Evolutionary conservation across 2,888 invertebrate species (phyloP).

Genomic region (Abrostola triplasia): DNA sequence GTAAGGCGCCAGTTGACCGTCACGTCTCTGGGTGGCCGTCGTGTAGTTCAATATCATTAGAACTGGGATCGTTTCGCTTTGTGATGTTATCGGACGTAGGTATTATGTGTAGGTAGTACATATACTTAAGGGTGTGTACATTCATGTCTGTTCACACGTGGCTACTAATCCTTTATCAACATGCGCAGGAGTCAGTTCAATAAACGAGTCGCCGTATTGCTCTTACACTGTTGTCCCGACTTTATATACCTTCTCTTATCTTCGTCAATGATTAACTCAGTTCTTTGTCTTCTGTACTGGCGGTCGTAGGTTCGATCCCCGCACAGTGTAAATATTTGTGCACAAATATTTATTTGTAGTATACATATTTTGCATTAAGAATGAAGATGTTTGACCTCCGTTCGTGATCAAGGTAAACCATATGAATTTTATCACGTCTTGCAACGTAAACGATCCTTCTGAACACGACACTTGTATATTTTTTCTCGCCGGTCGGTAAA

Average conservation of each 20-base stretch:
- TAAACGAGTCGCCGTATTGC: not conserved
- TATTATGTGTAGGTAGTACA: no score
- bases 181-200: not conserved
- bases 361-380: no score
- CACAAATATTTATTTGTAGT: no score
- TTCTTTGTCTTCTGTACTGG: no score
- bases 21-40: not conserved
- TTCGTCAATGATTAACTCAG: not conserved
- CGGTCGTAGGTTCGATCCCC: no score
- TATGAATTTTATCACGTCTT: no score
- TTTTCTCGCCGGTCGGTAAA: no score
- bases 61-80: conserved; percentile 13
- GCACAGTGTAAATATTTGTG: no score
- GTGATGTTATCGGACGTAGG: conserved; percentile 31
- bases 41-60: conserved; percentile 25
- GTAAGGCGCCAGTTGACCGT: conserved; percentile 8
- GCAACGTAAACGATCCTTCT: no score
- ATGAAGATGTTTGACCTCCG: no score
- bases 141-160: conserved; percentile 12
- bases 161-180: conserved; percentile 16
- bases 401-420: no score
- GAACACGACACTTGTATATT: no score
- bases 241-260: not conserved
- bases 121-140: conserved; percentile 1
- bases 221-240: not conserved